Base-by-base conservation (phyloP, 2,888 invertebrate genomes). In the Drosophila stalkeri region DNA sequence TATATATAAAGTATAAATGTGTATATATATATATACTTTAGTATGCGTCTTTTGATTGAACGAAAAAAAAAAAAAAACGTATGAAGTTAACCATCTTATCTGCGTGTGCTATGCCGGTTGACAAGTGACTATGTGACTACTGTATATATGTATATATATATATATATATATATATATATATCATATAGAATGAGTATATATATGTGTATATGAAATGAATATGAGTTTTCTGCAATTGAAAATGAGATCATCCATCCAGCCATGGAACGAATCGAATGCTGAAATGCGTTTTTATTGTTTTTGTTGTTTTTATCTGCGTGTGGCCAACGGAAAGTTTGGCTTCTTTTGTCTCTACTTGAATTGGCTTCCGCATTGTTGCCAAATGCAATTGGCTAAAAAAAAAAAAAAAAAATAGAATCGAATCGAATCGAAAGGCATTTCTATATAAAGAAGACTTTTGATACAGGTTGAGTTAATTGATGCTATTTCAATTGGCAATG, bases 1-100 rank as follows among this genome's bases (percentile, higher is more conserved):
- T 66, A 61, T 76, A 71, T 66, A 64, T 55, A 47, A 27, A 49
- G 49, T 47, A 44, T 59, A 43, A 0, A 14, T 6, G 37, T 39
- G 23, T n/a, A 54, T n/a, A 33, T 3, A 33, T n/a, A n/a, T n/a
- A 27, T n/a, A n/a, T 37, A 16, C 37, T 27, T 27, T 18, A 33
- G n/a, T 51, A 14, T 33, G 33, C 4, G 33, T 8, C 23, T 46
- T 46, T 20, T 51, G 51, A 51, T 51, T 51, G 27, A 33, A 33
- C 18, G 41, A 41, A 20, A 49, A 33, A 18, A 35, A 18, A n/a
- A n/a, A n/a, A n/a, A n/a, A n/a, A n/a, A n/a, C n/a, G 7, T 31
- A 12, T 18, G 31, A 51, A 33, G 31, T 18, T 33, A 33, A 51
- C 31, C 49, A 51, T 51, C 33, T 51, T 51, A 51, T 51, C 51